Conservation (phyloP, 1,140 invertebrate species). For the Mactra quadrangularis region DNA sequence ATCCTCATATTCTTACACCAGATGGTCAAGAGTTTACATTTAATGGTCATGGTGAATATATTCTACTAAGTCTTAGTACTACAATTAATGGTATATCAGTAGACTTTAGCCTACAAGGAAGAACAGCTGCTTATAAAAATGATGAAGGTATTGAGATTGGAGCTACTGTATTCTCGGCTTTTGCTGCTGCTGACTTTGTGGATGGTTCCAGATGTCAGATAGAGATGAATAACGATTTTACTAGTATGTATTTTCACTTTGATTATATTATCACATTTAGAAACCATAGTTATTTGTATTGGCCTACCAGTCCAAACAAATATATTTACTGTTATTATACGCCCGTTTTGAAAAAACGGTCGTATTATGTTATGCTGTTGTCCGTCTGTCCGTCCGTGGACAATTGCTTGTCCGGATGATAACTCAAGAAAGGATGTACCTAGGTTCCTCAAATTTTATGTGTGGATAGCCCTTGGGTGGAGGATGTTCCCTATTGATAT, state of each 20-base stretch:
- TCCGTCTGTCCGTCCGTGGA: no score
- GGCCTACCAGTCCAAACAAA: no score
- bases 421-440: no score
- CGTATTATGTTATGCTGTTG: no score
- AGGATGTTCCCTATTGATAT: no score
- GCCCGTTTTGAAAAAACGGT: no score
- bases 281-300: no score
- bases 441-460: no score
- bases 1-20: conserved; percentile 97
- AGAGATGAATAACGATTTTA: not conserved
- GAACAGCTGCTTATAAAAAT: not conserved
- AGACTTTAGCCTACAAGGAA: conserved; percentile 58
- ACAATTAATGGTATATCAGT: not conserved
- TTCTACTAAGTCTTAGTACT: conserved; percentile 4
- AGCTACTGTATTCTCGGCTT: conserved; percentile 54
- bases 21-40: conserved; percentile 95
- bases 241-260: not conserved
- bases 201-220: not conserved
- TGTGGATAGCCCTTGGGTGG: no score
- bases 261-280: no score
- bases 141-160: not conserved
- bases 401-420: no score
- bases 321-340: no score
- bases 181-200: conserved; percentile 56
- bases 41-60: conserved; percentile 97